Evolutionary conservation across 2,113 vertebrate genomes (phyloP).

Genomic region (Pygoscelis adeliae): DNA sequence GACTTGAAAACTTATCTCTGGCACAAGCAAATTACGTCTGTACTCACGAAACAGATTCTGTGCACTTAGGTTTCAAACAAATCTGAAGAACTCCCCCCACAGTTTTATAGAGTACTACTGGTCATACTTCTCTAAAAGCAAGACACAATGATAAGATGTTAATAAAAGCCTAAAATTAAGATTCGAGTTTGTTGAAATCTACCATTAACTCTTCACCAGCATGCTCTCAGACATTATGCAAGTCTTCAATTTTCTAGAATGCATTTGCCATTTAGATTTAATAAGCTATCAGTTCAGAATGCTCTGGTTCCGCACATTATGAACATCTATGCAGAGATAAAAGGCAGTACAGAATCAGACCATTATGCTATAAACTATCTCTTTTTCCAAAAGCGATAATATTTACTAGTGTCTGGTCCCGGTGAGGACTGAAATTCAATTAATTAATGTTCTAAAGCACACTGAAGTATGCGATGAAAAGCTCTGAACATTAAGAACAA

Average conservation of each 20-base stretch:
- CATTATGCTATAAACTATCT: neutral
- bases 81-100: neutral
- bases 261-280: neutral
- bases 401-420: neutral
- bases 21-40: neutral
- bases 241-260: neutral
- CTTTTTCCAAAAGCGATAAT: neutral
- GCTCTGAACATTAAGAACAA: constrained; percentile 28
- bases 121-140: neutral
- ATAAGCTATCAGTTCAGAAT: neutral
- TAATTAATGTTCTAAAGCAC: constrained; percentile 33
- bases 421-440: constrained; percentile 7
- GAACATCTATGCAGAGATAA: neutral
- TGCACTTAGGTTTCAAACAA: neutral
- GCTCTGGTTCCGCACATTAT: neutral
- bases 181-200: neutral
- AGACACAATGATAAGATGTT: rapidly evolving
- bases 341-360: neutral
- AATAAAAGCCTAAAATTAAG: neutral
- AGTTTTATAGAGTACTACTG: neutral
- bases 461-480: constrained; percentile 31
- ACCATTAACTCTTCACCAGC: neutral
- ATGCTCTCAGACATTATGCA: neutral
- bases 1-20: neutral
- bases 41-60: neutral